phyloP scores from a whole-genome alignment of 2,797 vertebrate species.

The Sebastes hubbsi region DNA sequence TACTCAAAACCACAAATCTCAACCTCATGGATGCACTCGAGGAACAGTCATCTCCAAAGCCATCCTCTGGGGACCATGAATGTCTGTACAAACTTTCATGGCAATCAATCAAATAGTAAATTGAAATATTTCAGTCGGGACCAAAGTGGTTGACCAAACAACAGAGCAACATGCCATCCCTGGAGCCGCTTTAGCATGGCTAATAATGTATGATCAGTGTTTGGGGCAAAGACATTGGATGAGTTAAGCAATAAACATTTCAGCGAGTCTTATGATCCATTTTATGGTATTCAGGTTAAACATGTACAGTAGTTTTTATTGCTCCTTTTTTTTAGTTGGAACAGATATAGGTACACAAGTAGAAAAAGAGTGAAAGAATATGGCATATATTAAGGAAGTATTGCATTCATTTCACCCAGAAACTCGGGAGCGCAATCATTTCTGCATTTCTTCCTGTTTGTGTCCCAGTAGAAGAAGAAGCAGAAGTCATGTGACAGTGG shows the following conservation, averaged over 20 bases:
- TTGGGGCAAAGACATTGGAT: neutral
- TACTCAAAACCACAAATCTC: neutral
- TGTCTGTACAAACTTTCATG: neutral
- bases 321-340: neutral
- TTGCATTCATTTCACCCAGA: neutral
- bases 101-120: neutral
- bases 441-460: neutral
- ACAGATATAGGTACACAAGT: neutral
- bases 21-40: neutral
- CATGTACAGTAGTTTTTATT: neutral
- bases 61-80: neutral
- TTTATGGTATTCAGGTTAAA: neutral
- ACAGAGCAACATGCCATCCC: neutral
- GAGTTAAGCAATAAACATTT: neutral
- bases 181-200: neutral
- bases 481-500: neutral
- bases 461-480: neutral
- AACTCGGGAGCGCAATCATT: neutral
- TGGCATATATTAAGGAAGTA: neutral
- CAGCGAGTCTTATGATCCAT: neutral
- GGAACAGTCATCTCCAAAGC: neutral
- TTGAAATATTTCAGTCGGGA: neutral
- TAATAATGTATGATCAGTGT: neutral
- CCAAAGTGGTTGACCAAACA: neutral
- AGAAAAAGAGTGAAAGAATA: neutral